Base-by-base conservation (phyloP, 2,888 invertebrate genomes). In the Chymomyza amoena region DNA sequence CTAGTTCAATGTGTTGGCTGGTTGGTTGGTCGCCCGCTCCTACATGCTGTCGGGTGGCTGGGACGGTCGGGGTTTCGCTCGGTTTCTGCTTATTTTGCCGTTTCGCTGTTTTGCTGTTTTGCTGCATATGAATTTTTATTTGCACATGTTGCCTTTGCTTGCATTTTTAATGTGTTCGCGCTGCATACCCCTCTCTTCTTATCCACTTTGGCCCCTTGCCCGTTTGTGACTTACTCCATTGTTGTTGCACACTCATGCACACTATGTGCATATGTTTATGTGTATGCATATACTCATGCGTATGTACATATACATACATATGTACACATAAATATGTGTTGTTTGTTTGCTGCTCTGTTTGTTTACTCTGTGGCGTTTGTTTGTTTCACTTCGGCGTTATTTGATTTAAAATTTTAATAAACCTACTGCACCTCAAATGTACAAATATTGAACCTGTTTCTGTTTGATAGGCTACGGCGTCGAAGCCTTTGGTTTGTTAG, bases 1-100 rank as follows among this genome's bases (percentile, higher is more conserved):
- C 84, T 80, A 84, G 79, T 89, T 84, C 76, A 80, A 76, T 67
- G 65, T 69, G 72, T 25, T 56, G 25, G 64, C 57, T 39, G 68
- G 61, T 70, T 66, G 60, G 61, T n/a, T 61, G 60, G 61, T 20
- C 39, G 61, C 9, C 32, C 15, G 61, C 32, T 7, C 32, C 9
- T 62, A 66, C 32, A 6, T 25, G 16, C 56, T 54, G 61, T 60
- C 45, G 28, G n/a, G 6, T 60, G 6, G 64, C 63, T 51, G 16
- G 54, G 16, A 7, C 54, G 54, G 15, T n/a, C 20, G 18, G 54
- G 5, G 6, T 5, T 51, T n/a, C 20, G 13, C 39, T 54, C 54
- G 20, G 16, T 54, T 54, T 15, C 16, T 54, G 16, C 54, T 59
- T 66, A 51, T 65, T 66, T 51, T 66, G 57, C 59, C 28, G 32